Percentiles rank a stretch among this genome's conserved stretches.
Conservation (phyloP, 2,797 vertebrate species). For the Characodon lateralis region DNA sequence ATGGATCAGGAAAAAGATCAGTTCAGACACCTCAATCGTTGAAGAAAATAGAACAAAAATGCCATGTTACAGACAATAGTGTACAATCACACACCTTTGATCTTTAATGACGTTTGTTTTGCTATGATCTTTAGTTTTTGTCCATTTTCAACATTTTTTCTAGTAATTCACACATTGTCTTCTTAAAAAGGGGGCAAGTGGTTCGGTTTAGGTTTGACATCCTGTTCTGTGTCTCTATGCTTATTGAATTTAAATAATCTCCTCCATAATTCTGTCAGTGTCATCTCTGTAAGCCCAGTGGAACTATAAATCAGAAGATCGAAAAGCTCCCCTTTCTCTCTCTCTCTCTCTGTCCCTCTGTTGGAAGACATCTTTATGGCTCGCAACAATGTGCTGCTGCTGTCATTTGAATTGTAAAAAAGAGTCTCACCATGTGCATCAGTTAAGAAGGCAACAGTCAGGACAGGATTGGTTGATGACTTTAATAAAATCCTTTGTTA, state of each 20-base stretch:
- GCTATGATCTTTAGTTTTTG: background rate
- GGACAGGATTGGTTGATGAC: constrained; percentile 36
- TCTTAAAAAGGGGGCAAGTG: constrained; percentile 15
- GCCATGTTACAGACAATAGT: background rate
- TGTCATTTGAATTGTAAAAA: constrained; percentile 51
- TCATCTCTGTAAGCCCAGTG: constrained; percentile 39
- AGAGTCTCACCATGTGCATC: constrained; percentile 40
- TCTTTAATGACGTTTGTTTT: background rate
- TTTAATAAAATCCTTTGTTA: constrained; percentile 30
- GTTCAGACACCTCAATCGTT: constrained; percentile 9
- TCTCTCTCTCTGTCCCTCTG: constrained; percentile 31
- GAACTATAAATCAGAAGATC: constrained; percentile 56
- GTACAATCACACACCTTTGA: constrained; percentile 16
- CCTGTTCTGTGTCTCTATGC: constrained; percentile 39
- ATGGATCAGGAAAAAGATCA: constrained; percentile 22
- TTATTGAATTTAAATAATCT: constrained; percentile 63
- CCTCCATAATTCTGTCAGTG: constrained; percentile 60
- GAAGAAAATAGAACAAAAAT: constrained; percentile 32
- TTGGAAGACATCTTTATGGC: constrained; percentile 57
- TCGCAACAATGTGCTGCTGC: constrained; percentile 45
- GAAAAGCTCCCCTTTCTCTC: constrained; percentile 36
- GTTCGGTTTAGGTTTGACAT: constrained; percentile 49
- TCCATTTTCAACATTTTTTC: constrained; percentile 12
- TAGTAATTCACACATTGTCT: constrained; percentile 14
- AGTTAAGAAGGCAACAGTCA: constrained; percentile 15